Evolutionary conservation across 1,140 invertebrate species (phyloP).

Genomic region (Cyphomyrmex costatus): DNA sequence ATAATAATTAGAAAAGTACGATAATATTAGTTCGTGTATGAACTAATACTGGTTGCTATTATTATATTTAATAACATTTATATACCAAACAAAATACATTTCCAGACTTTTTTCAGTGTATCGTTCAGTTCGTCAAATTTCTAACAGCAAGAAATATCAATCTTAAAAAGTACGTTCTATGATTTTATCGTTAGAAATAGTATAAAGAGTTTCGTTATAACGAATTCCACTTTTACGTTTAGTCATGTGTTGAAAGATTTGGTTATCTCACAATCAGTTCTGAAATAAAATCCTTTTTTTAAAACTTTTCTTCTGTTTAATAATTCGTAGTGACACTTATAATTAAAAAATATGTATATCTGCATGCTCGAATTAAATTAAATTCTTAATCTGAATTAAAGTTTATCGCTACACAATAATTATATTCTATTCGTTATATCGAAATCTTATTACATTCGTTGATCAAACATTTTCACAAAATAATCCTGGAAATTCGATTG

Average conservation of each 20-base stretch:
- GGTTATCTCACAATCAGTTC: not conserved
- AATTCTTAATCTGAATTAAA: conserved; percentile 10
- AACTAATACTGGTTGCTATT: too few species aligned
- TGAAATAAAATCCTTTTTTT: not conserved
- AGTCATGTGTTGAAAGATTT: not conserved
- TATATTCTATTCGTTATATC: conserved; percentile 4
- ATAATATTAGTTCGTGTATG: too few species aligned
- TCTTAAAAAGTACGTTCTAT: not conserved
- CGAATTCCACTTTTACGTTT: not conserved
- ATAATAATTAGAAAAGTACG: too few species aligned
- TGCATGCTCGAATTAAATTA: not conserved
- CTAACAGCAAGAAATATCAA: not conserved
- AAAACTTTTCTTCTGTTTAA: not conserved
- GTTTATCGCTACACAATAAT: not conserved
- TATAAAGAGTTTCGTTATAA: conserved; percentile 26
- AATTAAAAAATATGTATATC: not conserved
- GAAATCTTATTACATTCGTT: not conserved
- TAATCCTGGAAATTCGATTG: not conserved
- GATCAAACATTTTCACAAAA: not conserved
- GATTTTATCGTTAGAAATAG: not conserved
- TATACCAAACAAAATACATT: too few species aligned
- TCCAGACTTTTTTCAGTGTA: too few species aligned
- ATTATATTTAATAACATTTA: too few species aligned
- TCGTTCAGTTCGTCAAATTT: conserved; percentile 15
- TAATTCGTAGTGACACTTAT: not conserved